A percentile compares a stretch with the other conserved stretches of the same genome.
Conservation (phyloP, 2,888 invertebrate genomes). For the Erannis defoliaria region DNA sequence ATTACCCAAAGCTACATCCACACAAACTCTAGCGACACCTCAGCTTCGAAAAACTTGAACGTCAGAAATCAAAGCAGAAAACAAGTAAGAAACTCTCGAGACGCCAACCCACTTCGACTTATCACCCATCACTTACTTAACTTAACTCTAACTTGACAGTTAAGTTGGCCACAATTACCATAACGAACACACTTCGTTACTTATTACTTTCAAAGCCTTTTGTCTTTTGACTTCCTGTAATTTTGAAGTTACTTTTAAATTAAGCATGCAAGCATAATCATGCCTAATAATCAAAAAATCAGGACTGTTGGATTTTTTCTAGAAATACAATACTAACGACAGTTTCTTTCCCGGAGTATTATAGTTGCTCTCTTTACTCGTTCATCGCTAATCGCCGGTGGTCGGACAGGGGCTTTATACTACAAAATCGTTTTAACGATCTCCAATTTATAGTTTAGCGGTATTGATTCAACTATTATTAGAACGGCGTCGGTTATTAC, state of each 20-base stretch:
- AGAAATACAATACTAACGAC: too few species aligned
- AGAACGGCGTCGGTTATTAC: conserved; percentile 13
- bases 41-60: conserved; percentile 30
- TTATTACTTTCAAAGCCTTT: conserved; percentile 40
- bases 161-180: conserved; percentile 61
- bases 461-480: conserved; percentile 25
- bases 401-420: too few species aligned
- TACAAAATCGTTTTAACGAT: not conserved
- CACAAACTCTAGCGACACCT: conserved; percentile 9
- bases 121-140: conserved; percentile 40
- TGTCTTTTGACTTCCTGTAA: conserved; percentile 37
- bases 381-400: too few species aligned
- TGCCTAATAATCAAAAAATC: too few species aligned
- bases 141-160: conserved; percentile 50
- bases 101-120: conserved; percentile 46
- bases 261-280: too few species aligned
- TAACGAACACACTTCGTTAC: conserved; percentile 57
- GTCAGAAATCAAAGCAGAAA: conserved; percentile 50
- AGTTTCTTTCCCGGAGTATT: too few species aligned
- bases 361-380: too few species aligned
- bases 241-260: conserved; percentile 25
- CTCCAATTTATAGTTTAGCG: not conserved
- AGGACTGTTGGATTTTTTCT: too few species aligned
- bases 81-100: conserved; percentile 31
- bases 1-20: not conserved